Conservation (phyloP, 2,113 vertebrate genomes). For the Serinus canaria region DNA sequence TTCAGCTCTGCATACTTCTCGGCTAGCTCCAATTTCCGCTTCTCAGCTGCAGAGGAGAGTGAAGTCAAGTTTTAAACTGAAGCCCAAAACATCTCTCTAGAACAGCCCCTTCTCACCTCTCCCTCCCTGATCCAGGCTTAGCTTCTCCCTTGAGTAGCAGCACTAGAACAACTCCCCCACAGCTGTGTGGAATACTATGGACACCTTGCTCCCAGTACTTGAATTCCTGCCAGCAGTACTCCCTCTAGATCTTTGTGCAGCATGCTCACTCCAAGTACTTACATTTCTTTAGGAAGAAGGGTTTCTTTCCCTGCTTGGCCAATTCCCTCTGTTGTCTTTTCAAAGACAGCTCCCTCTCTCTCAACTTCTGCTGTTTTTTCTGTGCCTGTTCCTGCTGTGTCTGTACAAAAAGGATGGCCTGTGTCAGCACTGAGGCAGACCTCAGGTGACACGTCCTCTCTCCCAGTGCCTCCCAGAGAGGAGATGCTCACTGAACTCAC, state of each 20-base stretch:
- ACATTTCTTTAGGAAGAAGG: constrained; percentile 93
- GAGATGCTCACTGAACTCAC: constrained; percentile 49
- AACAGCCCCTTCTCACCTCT: not conserved
- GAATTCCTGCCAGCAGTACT: not conserved
- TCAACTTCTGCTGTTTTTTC: constrained; percentile 68
- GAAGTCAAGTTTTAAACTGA: not conserved
- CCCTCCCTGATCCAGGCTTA: not conserved
- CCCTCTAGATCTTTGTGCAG: not conserved
- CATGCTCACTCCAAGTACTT: not conserved
- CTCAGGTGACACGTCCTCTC: not conserved
- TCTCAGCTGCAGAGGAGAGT: constrained; percentile 75
- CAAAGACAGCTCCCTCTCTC: constrained; percentile 71
- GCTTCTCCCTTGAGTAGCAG: not conserved
- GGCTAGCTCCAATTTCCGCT: constrained; percentile 83
- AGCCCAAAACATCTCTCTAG: not conserved
- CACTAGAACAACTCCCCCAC: not conserved
- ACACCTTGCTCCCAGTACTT: not conserved
- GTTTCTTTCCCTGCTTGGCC: constrained; percentile 83
- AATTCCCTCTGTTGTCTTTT: constrained; percentile 79
- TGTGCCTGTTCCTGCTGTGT: constrained; percentile 85
- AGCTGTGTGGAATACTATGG: not conserved
- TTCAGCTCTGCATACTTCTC: constrained; percentile 89
- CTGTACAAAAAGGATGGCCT: constrained; percentile 57
- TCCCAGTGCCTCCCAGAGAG: not conserved
- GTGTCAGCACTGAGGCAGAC: not conserved